A percentile compares a stretch with the other conserved stretches of the same genome.
These are phyloP conservation scores for Pherbina coryleti DNA, from an alignment of 2,888 invertebrate genomes.

Conservation along the genomic window DNA sequence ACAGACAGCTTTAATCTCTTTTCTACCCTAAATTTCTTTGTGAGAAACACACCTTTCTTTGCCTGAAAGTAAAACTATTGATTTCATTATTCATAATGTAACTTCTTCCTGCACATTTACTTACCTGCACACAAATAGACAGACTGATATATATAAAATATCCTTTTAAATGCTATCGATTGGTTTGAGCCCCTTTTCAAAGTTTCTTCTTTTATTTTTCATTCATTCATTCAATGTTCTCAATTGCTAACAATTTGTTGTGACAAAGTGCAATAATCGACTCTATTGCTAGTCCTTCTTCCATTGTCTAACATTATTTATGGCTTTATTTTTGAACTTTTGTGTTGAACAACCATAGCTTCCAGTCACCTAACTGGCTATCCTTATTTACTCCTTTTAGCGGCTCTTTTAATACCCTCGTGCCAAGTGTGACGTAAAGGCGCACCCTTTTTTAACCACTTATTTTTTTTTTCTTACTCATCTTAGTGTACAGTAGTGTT, in stretches of 20 bases:
- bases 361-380: not conserved
- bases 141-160: not conserved
- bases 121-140: not conserved
- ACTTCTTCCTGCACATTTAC: not conserved
- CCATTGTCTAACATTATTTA: slow-evolving; percentile 21
- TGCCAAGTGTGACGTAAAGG: not conserved
- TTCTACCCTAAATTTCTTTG: not conserved
- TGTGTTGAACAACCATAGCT: not conserved
- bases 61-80: not conserved
- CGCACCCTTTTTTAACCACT: not conserved
- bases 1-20: too few relatives aligned
- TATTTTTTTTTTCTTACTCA: too few relatives aligned
- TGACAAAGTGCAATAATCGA: slow-evolving; percentile 31
- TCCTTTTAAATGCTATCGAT: not conserved
- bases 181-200: not conserved
- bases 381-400: not conserved
- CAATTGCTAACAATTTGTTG: slow-evolving; percentile 21
- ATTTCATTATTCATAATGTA: not conserved
- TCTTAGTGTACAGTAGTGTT: too few relatives aligned
- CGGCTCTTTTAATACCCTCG: not conserved
- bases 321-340: not conserved
- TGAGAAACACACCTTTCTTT: not conserved
- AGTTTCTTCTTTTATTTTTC: not conserved
- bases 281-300: not conserved
- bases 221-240: not conserved